Evolutionary conservation across 2,113 vertebrate species (phyloP).

Genomic region (Archocentrus centrarchus): DNA sequence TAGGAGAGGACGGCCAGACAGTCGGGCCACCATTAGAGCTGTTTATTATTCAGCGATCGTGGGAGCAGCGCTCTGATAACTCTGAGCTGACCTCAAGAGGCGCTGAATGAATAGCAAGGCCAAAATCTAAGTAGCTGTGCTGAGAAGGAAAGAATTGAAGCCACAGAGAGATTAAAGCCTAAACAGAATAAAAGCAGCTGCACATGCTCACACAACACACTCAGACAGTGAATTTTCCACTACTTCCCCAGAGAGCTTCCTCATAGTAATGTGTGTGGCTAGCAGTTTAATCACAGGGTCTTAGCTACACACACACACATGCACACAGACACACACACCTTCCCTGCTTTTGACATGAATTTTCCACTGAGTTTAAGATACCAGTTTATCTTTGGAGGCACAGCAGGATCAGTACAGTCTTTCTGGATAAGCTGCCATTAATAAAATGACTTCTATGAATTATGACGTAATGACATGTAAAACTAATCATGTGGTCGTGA

Average conservation of each 20-base stretch:
- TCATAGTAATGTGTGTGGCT: conserved; percentile 30
- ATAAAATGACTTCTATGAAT: not conserved
- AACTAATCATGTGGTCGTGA: not conserved
- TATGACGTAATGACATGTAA: not conserved
- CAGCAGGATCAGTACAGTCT: not conserved
- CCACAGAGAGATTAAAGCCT: conserved; percentile 34
- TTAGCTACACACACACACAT: not conserved
- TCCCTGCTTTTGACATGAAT: conserved; percentile 14
- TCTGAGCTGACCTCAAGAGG: not conserved
- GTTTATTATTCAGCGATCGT: conserved; percentile 37
- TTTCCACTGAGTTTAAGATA: conserved; percentile 36
- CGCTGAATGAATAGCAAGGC: not conserved
- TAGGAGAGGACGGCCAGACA: conserved; percentile 29
- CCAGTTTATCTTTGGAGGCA: not conserved
- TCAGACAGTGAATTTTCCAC: conserved; percentile 39
- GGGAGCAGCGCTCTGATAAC: not conserved
- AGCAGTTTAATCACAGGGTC: conserved; percentile 32
- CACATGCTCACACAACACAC: conserved; percentile 15
- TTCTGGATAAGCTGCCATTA: not conserved
- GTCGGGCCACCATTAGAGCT: not conserved
- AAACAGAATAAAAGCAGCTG: not conserved
- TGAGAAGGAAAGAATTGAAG: not conserved
- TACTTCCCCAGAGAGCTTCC: conserved; percentile 12
- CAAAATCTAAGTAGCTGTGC: conserved; percentile 20
- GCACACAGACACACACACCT: not conserved